Base-by-base conservation (phyloP, 2,888 invertebrate species). In the Elgonia sp. region DNA sequence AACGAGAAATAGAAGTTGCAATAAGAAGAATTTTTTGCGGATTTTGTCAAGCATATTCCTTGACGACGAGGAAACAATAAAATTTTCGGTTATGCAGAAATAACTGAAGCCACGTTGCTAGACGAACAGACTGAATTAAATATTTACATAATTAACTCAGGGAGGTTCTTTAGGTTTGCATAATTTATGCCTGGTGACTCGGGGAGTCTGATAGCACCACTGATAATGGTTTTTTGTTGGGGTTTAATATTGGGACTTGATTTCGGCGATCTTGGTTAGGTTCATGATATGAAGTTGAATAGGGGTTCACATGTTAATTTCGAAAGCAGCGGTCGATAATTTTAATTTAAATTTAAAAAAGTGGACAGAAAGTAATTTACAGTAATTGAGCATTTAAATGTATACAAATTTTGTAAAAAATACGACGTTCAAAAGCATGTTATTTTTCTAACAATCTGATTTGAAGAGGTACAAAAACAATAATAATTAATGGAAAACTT, bases 101-200 rank as follows among this genome's bases (percentile, higher is more conserved):
- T 40, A 73, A 73, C 57, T 73, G 73, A 53, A 73, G 57, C 42
- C 73, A 7, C 55, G 73, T 57, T 40, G 75, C 60, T 16, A 29
- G 46, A 75, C 62, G 73, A 75, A 60, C 60, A 42, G 62, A 75
- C 75, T 60, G 75, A 42, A 62, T 29, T 62, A 62, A 62, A 62
- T 62, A 37, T 62, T 76, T 62, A 63, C 76, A 76, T 76, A 63
- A 76, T 76, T 63, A 76, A 40, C 21, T 39, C 42, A n/a, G 63
- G 63, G 18, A 63, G 76, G 76, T 63, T 63, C 76, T 62, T 76
- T 63, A 50, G 50, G 50, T 63, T 76, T 76, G 63, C 63, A 76
- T 76, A 63, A 76, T 63, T 76, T 63, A 76, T 76, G 50, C 53
- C 3, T 20, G 46, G 63, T 60, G 21, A 62, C 62, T 62, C 7